Evolutionary conservation across 1,140 invertebrate genomes (phyloP), one percentile per base, ranked within the genome.

Genomic region (Bilobella aurantiaca): DNA sequence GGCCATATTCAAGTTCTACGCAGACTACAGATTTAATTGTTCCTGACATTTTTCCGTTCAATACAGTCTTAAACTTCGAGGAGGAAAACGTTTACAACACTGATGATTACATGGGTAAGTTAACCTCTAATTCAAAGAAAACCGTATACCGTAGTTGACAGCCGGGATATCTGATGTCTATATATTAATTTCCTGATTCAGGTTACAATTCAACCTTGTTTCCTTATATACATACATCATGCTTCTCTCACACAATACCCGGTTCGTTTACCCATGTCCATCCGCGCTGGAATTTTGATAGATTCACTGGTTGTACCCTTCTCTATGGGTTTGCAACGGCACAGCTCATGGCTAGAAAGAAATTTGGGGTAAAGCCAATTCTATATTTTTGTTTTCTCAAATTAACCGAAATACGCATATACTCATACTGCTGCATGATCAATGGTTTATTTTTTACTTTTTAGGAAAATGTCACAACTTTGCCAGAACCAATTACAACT

Each of bases 401-500:
- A n/a, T 58, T 25, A 56, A 30, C 27, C 27, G 25, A 32, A 63
- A 28, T 62, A 21, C n/a, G 21, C 47, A 53, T 32, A 65, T 58
- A 63, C 32, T 65, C 23, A 67, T 0, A n/a, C n/a, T n/a, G n/a
- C n/a, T n/a, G n/a, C 47, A 47, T 60, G 21, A 57, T 27, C 12
- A 32, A 62, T 62, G 28, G 25, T 53, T 28, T 23, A n/a, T 31
- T 16, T 46, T 62, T 58, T 57, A 58, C n/a, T n/a, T n/a, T 29
- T 68, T 76, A 86, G 84, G 77, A 83, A 30, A 74, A 84, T 73
- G 80, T 70, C 1, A 67, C 64, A 49, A 25, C 56, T 25, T 78
- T 88, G 53, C 85, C 87, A 18, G 82, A 87, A 74, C 91, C 91
- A n/a, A 78, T 93, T 56, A 84, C 84, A 30, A 75, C 93, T 12